phyloP scores from a whole-genome alignment of 1,140 invertebrate genomes.

The Drosophila sp. region DNA sequence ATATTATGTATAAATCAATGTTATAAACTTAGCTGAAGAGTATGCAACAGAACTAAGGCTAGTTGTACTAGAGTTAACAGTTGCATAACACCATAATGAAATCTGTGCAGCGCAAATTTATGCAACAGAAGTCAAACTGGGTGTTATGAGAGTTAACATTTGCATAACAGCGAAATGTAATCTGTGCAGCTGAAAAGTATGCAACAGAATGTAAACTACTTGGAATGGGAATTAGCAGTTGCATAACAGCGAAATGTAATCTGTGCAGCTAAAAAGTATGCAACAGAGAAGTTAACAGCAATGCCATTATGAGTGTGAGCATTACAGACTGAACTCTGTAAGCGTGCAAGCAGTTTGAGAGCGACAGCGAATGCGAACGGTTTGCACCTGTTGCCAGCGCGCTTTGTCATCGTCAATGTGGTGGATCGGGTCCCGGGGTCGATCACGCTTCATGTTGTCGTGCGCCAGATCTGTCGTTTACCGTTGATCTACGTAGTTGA shows the following conservation, averaged over 20 bases:
- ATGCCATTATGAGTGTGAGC: neutral
- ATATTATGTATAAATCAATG: too few species aligned
- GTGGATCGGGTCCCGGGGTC: slow-evolving; percentile 46
- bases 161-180: neutral
- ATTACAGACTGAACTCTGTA: neutral
- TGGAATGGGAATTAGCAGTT: neutral
- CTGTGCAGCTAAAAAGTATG: slow-evolving; percentile 6
- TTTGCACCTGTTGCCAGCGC: slow-evolving; percentile 64
- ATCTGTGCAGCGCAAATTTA: neutral
- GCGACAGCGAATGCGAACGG: slow-evolving; percentile 54
- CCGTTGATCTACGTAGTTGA: slow-evolving; percentile 45
- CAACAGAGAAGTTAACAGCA: slow-evolving; percentile 27
- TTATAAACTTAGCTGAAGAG: too few species aligned
- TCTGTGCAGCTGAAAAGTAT: neutral
- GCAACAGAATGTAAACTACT: neutral
- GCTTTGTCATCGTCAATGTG: slow-evolving; percentile 16
- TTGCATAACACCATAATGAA: neutral
- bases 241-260: neutral
- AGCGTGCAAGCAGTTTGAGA: slow-evolving; percentile 51
- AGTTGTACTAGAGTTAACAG: neutral
- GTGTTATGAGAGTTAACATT: neutral
- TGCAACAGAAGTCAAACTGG: neutral
- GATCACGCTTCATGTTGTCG: slow-evolving; percentile 63
- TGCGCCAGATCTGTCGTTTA: slow-evolving; percentile 78
- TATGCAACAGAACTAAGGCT: neutral